Evolutionary conservation across 2,113 vertebrate species (phyloP).

Genomic region (Rousettus leschenaultii): DNA sequence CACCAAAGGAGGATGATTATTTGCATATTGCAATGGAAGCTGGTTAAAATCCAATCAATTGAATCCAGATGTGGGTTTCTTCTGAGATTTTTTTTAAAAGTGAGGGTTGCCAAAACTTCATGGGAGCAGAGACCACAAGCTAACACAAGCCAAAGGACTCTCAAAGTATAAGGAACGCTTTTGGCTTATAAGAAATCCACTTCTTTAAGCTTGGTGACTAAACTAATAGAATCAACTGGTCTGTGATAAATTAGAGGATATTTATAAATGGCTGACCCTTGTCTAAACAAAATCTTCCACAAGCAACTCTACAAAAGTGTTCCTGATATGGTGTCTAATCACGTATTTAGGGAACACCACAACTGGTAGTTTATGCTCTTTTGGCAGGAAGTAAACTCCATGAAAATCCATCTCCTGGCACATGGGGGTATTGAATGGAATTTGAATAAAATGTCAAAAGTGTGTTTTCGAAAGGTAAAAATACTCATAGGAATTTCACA

Average conservation of each 20-base stretch:
- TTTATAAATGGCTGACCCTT: slow-evolving; percentile 33
- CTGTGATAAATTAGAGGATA: slow-evolving; percentile 29
- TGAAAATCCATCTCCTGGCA: neutral
- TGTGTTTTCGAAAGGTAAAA: neutral
- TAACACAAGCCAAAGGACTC: slow-evolving; percentile 55
- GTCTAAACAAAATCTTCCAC: slow-evolving; percentile 48
- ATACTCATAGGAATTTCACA: neutral
- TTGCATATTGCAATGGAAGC: slow-evolving; percentile 51
- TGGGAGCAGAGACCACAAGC: slow-evolving; percentile 47
- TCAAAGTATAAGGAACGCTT: slow-evolving; percentile 38
- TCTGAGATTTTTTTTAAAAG: slow-evolving; percentile 14
- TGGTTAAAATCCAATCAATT: slow-evolving; percentile 67
- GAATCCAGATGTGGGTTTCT: slow-evolving; percentile 73
- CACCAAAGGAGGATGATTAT: slow-evolving; percentile 8
- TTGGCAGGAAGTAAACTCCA: neutral
- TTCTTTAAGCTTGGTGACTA: slow-evolving; percentile 19
- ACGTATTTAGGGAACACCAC: neutral
- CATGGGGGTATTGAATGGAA: neutral
- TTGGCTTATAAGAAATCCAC: slow-evolving; percentile 19
- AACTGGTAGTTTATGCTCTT: neutral
- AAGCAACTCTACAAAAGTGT: slow-evolving; percentile 7
- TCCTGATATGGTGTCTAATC: neutral
- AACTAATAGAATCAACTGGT: slow-evolving; percentile 20
- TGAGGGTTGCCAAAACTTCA: slow-evolving; percentile 56
- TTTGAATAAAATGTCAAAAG: slow-evolving; percentile 2